Evolutionary conservation across 2,113 vertebrate genomes (phyloP), one percentile per base, ranked within the genome.

Genomic region (Tupaia chinensis): DNA sequence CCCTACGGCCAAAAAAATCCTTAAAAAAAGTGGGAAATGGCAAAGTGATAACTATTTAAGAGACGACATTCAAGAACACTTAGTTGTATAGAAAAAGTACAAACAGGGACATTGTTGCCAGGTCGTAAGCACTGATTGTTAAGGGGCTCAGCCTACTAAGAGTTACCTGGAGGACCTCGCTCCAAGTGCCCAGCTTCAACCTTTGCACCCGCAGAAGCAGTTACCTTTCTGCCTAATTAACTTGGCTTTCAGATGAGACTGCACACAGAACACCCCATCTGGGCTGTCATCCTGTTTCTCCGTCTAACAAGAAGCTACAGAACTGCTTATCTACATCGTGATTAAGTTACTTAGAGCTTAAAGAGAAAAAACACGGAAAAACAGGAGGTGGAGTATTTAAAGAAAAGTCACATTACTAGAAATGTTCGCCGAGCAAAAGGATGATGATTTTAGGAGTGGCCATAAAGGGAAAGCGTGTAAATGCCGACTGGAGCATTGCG

Each of bases 171-270:
- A 60, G 60, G 80, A 6, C 9, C 29, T 19, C 19, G n/a, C 15
- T 72, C 54, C 79, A 29, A 58, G 44, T 9, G 3, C 53, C 25
- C 13, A 6, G 15, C 88, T 73, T 84, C 87, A 80, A 94, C 93
- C 93, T 97, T 97, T 96, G 93, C 69, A 82, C 93, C 3, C 4
- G 53, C 63, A 7, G 3, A 89, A 80, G 82, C 66, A 58, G 58
- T 94, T 87, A 94, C 68, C 72, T 93, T 96, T 95, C 93, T 92
- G 89, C 91, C 74, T 94, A 78, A 87, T 93, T 94, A 96, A 91
- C 87, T 66, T 1, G 20, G 68, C 27, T 89, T 89, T 95, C 91
- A 82, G 22, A 79, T 77, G 69, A 2, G 19, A 80, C 82, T 87
- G 14, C 9, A 54, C 1, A 9, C 23, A 61, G 92, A 87, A 74